phyloP scores from a whole-genome alignment of 2,113 vertebrate genomes.

The Anser cygnoides region DNA sequence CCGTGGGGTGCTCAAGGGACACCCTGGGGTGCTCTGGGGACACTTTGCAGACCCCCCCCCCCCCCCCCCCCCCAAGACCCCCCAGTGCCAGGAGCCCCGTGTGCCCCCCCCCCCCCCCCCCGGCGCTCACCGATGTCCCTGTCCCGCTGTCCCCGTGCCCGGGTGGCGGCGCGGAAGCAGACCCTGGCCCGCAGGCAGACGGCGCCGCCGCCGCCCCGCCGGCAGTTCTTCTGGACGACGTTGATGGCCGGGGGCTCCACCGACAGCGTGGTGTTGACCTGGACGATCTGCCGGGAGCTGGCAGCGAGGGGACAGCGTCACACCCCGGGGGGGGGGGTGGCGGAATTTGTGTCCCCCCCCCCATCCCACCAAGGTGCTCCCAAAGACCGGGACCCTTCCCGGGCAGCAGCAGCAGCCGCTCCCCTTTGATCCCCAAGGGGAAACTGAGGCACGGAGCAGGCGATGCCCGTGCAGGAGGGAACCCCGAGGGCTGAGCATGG shows the following conservation, averaged over 20 bases:
- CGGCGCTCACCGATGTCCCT: slow-evolving; percentile 76
- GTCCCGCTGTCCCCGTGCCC: slow-evolving; percentile 67
- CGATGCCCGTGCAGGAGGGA: too few relatives aligned
- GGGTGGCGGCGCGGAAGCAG: slow-evolving; percentile 84
- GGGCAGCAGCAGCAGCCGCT: too few relatives aligned
- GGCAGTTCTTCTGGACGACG: slow-evolving; percentile 88
- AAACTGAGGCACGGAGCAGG: background rate
- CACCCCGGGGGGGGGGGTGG: background rate
- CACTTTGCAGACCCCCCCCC: too few relatives aligned
- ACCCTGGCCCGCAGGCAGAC: slow-evolving; percentile 84
- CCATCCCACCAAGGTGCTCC: background rate
- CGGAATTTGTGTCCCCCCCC: too few relatives aligned
- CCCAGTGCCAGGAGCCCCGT: background rate
- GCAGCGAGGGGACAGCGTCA: background rate
- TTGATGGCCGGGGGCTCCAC: slow-evolving; percentile 87
- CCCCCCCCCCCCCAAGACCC: too few relatives aligned
- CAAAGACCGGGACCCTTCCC: too few relatives aligned
- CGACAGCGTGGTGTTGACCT: slow-evolving; percentile 78
- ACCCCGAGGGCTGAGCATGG: too few relatives aligned
- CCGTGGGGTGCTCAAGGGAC: background rate
- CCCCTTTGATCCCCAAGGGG: background rate
- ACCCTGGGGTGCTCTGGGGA: too few relatives aligned
- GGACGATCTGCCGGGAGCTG: slow-evolving; percentile 88
- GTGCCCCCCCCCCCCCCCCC: background rate
- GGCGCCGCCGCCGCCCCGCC: slow-evolving; percentile 77